Evolutionary conservation across 2,113 vertebrate genomes (phyloP), one percentile per base, ranked within the genome.

Genomic region (Ammospiza caudacuta): DNA sequence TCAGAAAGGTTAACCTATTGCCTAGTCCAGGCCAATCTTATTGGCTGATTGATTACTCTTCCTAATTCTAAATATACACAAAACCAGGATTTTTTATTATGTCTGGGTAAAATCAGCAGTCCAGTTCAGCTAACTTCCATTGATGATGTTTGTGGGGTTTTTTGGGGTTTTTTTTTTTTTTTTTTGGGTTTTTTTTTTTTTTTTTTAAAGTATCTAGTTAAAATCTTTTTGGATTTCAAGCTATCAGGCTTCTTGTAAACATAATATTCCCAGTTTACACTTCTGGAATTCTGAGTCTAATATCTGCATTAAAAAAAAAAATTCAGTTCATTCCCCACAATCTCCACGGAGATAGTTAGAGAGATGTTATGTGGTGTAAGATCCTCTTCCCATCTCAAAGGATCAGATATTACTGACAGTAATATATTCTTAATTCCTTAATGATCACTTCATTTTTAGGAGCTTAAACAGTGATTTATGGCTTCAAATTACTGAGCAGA

Each of bases 391-490:
- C 15, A 46, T 91, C 93, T 96, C 93, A 63, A 63, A 87, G 78
- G 80, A 93, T 68, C 70, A 74, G 43, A 72, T 87, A 90, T 84
- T 29, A 89, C 89, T 81, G 83, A 91, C 57, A 83, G 62, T 80
- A 92, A 95, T 97, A 80, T 67, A 86, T 41, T 88, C 95, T 83
- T 88, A 95, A 97, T 89, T 97, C 94, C 80, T 90, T 96, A 87
- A 97, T 1, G 4, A 95, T 86, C 87, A 92, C 27, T 96, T 96
- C 39, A 95, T 90, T 97, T 96, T 89, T 78, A 94, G 76, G 81
- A 90, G 92, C 75, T 97, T 97, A 90, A 92, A 67, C 73, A 94
- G 66, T 78, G 95, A 96, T 91, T 95, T 95, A 86, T 55, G 64
- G 37, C 67, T 95, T 92, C 67, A 86, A 93, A 84, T 96, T 94